phyloP scores from a whole-genome alignment of 2,113 vertebrate species.

The Lathamus discolor region DNA sequence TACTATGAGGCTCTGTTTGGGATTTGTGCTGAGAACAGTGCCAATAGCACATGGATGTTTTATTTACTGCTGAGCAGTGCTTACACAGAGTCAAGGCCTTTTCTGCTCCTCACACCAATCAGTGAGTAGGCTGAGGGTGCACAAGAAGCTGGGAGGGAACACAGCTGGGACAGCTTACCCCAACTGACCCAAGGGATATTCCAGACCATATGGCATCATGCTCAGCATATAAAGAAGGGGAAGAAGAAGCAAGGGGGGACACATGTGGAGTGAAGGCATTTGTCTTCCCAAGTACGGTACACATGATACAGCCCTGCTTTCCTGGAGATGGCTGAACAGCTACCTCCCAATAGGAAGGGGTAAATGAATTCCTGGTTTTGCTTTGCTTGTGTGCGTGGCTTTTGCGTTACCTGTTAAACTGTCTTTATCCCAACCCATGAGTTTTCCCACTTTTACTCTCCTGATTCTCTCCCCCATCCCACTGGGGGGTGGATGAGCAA shows the following conservation, averaged over 20 bases:
- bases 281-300: neutral
- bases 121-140: neutral
- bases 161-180: neutral
- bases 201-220: neutral
- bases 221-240: neutral
- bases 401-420: neutral
- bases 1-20: neutral
- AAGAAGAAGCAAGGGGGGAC: neutral
- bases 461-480: neutral
- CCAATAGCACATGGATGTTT: neutral
- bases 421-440: neutral
- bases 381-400: neutral
- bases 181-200: neutral
- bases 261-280: neutral
- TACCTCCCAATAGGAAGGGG: neutral
- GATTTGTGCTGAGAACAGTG: neutral
- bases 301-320: neutral
- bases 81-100: neutral
- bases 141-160: neutral
- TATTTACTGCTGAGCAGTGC: rapidly evolving
- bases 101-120: neutral
- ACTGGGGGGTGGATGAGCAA: rapidly evolving
- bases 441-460: neutral
- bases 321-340: neutral
- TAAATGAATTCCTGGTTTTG: neutral